Evolutionary conservation across 92 coral and sea anemone species (phyloP).

Genomic region (Zoanthus sansibaricus): DNA sequence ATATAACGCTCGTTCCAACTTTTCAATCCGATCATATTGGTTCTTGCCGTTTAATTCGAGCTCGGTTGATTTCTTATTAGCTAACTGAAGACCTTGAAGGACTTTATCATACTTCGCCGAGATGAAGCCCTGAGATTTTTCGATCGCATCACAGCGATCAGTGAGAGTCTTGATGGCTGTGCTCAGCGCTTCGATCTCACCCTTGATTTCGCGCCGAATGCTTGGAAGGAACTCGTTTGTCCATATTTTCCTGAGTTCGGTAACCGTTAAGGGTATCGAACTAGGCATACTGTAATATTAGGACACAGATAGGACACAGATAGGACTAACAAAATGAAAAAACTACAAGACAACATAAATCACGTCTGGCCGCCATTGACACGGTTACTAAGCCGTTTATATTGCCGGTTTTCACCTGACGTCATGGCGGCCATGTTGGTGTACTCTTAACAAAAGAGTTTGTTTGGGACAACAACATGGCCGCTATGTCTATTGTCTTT

Average conservation of each 20-base stretch:
- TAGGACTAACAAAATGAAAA: constrained; percentile 5
- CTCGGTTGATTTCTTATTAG: background rate
- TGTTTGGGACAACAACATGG: too few species aligned
- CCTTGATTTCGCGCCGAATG: constrained; percentile 12
- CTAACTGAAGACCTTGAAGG: background rate
- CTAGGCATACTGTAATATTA: background rate
- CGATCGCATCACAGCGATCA: constrained; percentile 9
- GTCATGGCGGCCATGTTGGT: too few species aligned
- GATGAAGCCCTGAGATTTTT: constrained; percentile 37
- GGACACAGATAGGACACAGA: constrained; percentile 8
- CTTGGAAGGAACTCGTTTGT: constrained; percentile 45
- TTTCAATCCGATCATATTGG: background rate
- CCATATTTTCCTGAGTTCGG: constrained; percentile 25
- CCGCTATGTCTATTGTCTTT: too few species aligned
- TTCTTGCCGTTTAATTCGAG: background rate
- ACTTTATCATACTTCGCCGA: constrained; percentile 15
- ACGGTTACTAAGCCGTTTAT: too few species aligned
- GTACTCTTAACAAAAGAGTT: too few species aligned
- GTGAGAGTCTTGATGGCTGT: constrained; percentile 24
- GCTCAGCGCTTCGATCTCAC: constrained; percentile 23
- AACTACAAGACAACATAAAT: constrained; percentile 1
- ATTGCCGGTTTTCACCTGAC: too few species aligned
- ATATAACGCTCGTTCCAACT: background rate
- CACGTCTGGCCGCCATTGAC: constrained; percentile 12
- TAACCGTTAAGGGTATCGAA: constrained; percentile 4